Percentiles rank a stretch among this genome's conserved stretches.
These are phyloP conservation scores for Parazoanthus atlanticus DNA, from an alignment of 92 coral and sea anemone genomes.

Conservation along the genomic window DNA sequence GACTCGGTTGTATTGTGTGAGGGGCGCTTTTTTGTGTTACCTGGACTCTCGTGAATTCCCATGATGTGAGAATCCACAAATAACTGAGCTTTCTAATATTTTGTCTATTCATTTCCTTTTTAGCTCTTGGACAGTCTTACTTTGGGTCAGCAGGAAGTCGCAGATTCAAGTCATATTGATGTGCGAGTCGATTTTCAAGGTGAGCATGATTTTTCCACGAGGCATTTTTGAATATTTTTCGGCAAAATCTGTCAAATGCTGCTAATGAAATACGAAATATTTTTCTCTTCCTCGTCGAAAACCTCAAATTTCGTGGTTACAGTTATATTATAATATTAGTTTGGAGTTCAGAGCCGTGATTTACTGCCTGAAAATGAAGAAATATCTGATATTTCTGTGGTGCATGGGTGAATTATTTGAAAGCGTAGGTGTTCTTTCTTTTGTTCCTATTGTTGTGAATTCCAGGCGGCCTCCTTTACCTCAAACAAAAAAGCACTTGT, in stretches of 20 bases:
- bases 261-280: constrained; percentile 31
- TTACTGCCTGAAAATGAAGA: background rate
- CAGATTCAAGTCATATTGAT: constrained; percentile 78
- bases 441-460: constrained; percentile 16
- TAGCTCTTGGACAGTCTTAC: constrained; percentile 90
- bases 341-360: background rate
- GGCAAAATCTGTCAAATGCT: background rate
- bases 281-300: background rate
- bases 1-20: background rate
- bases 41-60: constrained; percentile 26
- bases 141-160: constrained; percentile 91
- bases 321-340: background rate
- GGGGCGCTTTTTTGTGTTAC: constrained; percentile 34
- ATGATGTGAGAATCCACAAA: constrained; percentile 5
- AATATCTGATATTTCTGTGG: constrained; percentile 23
- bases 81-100: constrained; percentile 1
- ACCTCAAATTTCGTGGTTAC: background rate
- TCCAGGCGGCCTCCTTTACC: constrained; percentile 3
- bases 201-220: constrained; percentile 42
- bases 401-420: constrained; percentile 15
- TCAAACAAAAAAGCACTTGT: constrained; percentile 18
- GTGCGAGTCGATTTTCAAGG: constrained; percentile 96
- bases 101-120: constrained; percentile 45
- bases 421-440: constrained; percentile 16
- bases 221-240: constrained; percentile 34